Base-by-base conservation (phyloP, 2,888 invertebrate genomes). In the Oligia fasciuncula region DNA sequence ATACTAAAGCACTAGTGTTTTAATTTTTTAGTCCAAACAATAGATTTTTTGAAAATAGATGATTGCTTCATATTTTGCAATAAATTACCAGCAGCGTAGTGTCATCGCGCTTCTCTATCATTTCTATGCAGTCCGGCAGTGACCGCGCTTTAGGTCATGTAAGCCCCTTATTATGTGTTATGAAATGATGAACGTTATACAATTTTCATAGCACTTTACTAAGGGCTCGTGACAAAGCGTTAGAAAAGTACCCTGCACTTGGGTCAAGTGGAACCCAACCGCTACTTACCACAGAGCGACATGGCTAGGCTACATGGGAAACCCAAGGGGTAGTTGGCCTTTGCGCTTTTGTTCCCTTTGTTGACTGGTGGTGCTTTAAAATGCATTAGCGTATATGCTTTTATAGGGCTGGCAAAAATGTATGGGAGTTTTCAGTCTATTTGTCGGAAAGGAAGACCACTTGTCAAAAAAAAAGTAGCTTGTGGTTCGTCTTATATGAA, bases 261-360 rank as follows among this genome's bases (percentile, higher is more conserved):
- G n/a, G 35, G 40, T 79, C 65, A 77, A 80, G 85, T 76, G 71
- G 51, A 67, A 19, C 65, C 66, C 74, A 23, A 67, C 71, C 17
- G 57, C 73, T 80, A 80, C 87, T 70, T 77, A 69, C 76, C 66
- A 77, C 13, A 75, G 40, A 1, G 74, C 72, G 51, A 76, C 80
- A 68, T 29, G 35, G 71, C 49, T 62, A 65, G 29, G 23, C 40
- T 23, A 40, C n/a, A 57, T 65, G 87, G 85, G 76, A 75, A 80
- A 85, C 46, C 87, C 85, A 35, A 57, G 49, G 85, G 85, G 85
- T 87, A 84, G 87, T 23, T 65, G 87, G 70, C 63, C 73, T 71
- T 43, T 73, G 19, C 14, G 54, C 80, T 80, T 66, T 76, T 87
- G 76, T 84, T 76, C n/a, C 60, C 19, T 60, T 75, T 79, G 73